Conservation (phyloP, 2,797 vertebrate species). For the Pseudochirops corinnae region DNA sequence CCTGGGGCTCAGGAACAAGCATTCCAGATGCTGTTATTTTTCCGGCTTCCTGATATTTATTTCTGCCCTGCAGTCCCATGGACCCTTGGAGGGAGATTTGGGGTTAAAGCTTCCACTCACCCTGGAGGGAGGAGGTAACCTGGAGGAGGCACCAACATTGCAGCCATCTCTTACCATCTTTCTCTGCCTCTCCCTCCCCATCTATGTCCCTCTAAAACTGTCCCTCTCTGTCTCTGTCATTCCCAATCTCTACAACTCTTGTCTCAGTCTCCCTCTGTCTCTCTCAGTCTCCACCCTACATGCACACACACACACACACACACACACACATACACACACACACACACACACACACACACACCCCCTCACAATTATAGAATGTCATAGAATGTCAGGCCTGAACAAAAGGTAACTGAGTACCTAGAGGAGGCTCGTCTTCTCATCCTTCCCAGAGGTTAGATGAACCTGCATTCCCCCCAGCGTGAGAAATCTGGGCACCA, state of each 20-base stretch:
- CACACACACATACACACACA: too few species aligned
- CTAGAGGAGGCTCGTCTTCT: not conserved
- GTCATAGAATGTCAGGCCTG: not conserved
- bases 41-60: not conserved
- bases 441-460: not conserved
- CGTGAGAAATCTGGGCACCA: not conserved
- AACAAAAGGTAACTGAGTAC: not conserved
- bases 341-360: too few species aligned
- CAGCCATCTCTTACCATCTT: constrained; percentile 71
- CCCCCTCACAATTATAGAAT: not conserved
- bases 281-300: not conserved
- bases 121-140: constrained; percentile 61
- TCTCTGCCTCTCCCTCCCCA: not conserved
- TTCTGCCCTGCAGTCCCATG: constrained; percentile 39
- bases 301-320: not conserved
- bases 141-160: constrained; percentile 48
- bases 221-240: not conserved
- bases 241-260: not conserved
- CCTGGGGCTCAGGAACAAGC: constrained; percentile 52
- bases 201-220: not conserved
- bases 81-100: not conserved
- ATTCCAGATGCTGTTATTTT: constrained; percentile 74
- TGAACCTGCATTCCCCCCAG: not conserved
- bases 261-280: not conserved
- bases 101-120: constrained; percentile 53